Evolutionary conservation across 30 jellyfish, hydroid and myxozoan genomes (phyloP), one percentile per base, ranked within the genome.

Genomic region (Pelagia noctiluca): DNA sequence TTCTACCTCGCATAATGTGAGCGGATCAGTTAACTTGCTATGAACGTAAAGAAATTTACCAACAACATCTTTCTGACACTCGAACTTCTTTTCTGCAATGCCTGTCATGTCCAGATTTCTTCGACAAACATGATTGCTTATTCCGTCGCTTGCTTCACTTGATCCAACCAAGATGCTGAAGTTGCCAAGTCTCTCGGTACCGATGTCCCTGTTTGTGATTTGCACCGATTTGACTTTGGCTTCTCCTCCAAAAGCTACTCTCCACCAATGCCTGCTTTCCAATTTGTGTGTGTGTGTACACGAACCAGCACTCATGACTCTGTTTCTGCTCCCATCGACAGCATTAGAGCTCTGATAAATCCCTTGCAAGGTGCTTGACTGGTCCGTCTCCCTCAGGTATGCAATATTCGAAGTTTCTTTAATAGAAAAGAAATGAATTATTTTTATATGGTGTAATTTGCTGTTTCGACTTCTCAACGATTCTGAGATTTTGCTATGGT

Each of bases 1-100:
- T 52, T 52, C 68, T 25, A 52, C 68, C 21, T 52, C 68, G 21
- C 68, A 52, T 52, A 52, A 52, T 10, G 68, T 52, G 2, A 52
- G 68, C 16, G 68, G 12, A 19, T 52, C 21, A 16, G 16, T 42
- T 3, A 52, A 30, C 2, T 52, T 52, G 26, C 68, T 52, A 5
- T 19, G 12, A 10, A 52, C 21, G 68, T 10, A 52, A 2, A 52
- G 26, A 19, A 10, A 52, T 52, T 30, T 52, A 4, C 68, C 68
- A 52, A 19, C 26, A 3, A 52, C 7, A 8, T 10, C 26, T 8
- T 52, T 52, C 26, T 3, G 26, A 19, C 68, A 52, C 21, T 52
- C 4, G 26, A 52, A 52, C 16, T 30, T 52, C 68, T 52, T 52
- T 19, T 8, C 4, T 8, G 26, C 68, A 30, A 52, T 52, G 21